Percentiles rank a stretch among this genome's conserved stretches.
These are phyloP conservation scores for Baccha elongata DNA, from an alignment of 2,888 invertebrate species.

Conservation along the genomic window DNA sequence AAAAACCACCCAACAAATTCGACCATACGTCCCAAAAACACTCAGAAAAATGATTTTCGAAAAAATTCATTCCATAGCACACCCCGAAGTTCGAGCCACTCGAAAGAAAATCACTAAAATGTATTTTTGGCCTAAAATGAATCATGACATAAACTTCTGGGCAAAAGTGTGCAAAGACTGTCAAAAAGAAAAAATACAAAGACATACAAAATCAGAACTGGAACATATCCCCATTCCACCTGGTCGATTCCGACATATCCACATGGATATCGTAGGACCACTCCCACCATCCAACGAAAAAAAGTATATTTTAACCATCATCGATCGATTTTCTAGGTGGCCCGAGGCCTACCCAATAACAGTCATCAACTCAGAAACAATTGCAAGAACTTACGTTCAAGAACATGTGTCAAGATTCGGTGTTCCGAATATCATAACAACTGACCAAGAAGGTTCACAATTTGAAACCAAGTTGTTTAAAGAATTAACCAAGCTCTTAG, in stretches of 20 bases:
- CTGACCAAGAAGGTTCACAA: constrained; percentile 2
- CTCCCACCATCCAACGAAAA: constrained; percentile 29
- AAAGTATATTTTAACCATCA: constrained; percentile 41
- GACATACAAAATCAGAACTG: constrained; percentile 54
- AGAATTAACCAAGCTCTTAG: neutral
- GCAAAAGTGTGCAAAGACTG: constrained; percentile 7
- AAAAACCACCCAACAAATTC: constrained; percentile 19
- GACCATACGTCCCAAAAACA: constrained; percentile 20
- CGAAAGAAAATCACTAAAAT: constrained; percentile 19
- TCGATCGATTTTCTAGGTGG: constrained; percentile 29
- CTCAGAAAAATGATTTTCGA: neutral
- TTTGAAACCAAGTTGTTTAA: no score
- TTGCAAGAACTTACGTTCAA: no score
- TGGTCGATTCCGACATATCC: constrained; percentile 57
- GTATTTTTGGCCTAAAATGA: constrained; percentile 40
- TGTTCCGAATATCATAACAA: neutral
- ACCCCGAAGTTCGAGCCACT: constrained; percentile 1
- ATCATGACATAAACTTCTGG: constrained; percentile 42
- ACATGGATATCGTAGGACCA: constrained; percentile 59
- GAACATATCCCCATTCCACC: constrained; percentile 24
- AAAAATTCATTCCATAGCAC: neutral
- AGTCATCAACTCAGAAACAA: constrained; percentile 9
- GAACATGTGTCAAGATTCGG: constrained; percentile 11
- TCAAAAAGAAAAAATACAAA: constrained; percentile 58
- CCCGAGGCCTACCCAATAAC: constrained; percentile 16